phyloP scores from a whole-genome alignment of 2,797 vertebrate genomes.

The Etheostoma perlongum region DNA sequence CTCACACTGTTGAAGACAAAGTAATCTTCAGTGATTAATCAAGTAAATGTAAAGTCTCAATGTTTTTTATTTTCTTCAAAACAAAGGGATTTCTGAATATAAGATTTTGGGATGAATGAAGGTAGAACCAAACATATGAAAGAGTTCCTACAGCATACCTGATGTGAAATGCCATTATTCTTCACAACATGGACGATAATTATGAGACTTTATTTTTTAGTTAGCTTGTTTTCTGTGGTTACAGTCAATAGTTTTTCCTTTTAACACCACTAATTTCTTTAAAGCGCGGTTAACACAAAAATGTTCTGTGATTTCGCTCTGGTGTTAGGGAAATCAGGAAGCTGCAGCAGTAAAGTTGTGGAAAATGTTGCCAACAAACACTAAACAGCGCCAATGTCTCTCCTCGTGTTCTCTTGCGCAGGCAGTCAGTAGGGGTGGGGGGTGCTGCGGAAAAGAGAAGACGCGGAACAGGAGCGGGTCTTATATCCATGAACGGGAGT shows the following conservation, averaged over 20 bases:
- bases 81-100: background rate
- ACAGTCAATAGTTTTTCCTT: background rate
- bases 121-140: background rate
- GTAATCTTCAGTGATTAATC: background rate
- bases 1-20: constrained; percentile 87
- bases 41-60: background rate
- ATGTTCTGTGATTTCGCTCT: too few species aligned
- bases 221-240: background rate
- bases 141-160: background rate
- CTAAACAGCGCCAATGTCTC: too few species aligned
- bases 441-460: too few species aligned
- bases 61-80: background rate
- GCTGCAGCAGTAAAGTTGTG: too few species aligned
- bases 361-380: too few species aligned
- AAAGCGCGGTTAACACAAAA: too few species aligned
- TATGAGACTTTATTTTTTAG: background rate
- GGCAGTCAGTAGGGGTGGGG: too few species aligned
- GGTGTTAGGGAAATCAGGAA: too few species aligned
- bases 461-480: too few species aligned
- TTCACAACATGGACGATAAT: background rate
- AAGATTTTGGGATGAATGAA: background rate
- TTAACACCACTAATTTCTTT: too few species aligned
- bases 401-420: too few species aligned
- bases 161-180: background rate
- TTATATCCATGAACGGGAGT: too few species aligned